Evolutionary conservation across 2,113 vertebrate species (phyloP).

Genomic region (Atractosteus spatula): DNA sequence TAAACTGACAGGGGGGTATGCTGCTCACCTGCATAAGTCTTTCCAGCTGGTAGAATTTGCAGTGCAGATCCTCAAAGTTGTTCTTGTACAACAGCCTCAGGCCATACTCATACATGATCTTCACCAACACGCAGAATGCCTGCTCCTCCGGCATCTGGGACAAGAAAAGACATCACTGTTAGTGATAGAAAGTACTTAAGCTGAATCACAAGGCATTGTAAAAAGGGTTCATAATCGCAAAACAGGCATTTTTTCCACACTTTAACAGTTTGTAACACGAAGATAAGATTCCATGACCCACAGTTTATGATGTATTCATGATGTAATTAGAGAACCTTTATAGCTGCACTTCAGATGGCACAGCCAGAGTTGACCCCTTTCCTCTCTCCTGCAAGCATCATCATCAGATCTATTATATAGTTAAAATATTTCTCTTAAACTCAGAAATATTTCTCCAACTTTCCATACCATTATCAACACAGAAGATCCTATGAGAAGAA

Average conservation of each 20-base stretch:
- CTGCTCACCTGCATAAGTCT: slow-evolving; percentile 85
- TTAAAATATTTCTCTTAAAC: too few species aligned
- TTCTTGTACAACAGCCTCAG: slow-evolving; percentile 92
- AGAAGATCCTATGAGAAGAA: too few species aligned
- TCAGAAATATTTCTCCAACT: too few species aligned
- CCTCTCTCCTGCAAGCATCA: too few species aligned
- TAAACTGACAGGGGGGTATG: neutral
- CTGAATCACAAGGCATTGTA: neutral
- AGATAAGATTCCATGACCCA: too few species aligned
- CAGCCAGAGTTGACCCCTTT: too few species aligned
- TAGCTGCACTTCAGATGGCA: too few species aligned
- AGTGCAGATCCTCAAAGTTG: slow-evolving; percentile 97
- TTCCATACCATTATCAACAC: too few species aligned
- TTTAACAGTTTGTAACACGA: too few species aligned
- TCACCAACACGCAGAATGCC: slow-evolving; percentile 94
- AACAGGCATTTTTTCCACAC: neutral
- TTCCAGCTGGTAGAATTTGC: slow-evolving; percentile 97
- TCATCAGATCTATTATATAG: too few species aligned
- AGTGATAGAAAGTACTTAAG: neutral
- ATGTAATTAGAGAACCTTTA: too few species aligned
- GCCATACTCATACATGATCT: slow-evolving; percentile 94
- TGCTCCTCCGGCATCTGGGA: slow-evolving; percentile 97
- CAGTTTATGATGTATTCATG: too few species aligned
- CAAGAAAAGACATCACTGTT: slow-evolving; percentile 22
- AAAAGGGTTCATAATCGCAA: neutral